phyloP scores from a whole-genome alignment of 2,113 vertebrate species.

The Sylvia atricapilla region DNA sequence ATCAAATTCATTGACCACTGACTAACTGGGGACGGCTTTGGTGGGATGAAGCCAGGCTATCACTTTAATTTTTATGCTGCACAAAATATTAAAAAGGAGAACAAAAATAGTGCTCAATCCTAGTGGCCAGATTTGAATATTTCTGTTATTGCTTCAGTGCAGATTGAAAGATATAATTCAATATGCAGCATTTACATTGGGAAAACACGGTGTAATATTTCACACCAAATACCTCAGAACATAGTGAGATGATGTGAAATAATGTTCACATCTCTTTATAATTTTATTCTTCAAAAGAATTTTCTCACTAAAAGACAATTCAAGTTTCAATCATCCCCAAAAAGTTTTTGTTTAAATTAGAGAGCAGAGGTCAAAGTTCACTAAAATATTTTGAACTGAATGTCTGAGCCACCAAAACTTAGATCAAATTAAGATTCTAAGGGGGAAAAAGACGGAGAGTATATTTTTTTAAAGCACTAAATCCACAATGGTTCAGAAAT shows the following conservation, averaged over 20 bases:
- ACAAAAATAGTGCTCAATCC: neutral
- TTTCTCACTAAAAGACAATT: neutral
- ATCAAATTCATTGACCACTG: neutral
- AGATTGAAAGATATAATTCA: neutral
- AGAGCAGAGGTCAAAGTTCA: neutral
- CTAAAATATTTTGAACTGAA: neutral
- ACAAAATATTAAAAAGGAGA: neutral
- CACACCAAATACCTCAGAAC: neutral
- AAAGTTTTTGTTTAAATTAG: neutral
- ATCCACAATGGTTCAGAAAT: neutral
- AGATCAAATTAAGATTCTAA: neutral
- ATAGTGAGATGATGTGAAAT: neutral
- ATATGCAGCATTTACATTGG: neutral
- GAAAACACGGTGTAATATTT: neutral
- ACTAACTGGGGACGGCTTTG: neutral
- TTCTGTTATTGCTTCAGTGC: neutral
- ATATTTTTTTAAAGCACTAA: neutral
- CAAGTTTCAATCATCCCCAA: neutral
- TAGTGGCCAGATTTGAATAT: neutral
- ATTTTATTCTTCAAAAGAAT: neutral
- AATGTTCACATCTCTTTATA: neutral
- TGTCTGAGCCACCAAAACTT: neutral
- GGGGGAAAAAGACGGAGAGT: neutral
- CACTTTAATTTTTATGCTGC: neutral
- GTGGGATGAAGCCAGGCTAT: neutral